phyloP scores from a whole-genome alignment of 2,888 invertebrate genomes.

The Leptopilina drosophilae region DNA sequence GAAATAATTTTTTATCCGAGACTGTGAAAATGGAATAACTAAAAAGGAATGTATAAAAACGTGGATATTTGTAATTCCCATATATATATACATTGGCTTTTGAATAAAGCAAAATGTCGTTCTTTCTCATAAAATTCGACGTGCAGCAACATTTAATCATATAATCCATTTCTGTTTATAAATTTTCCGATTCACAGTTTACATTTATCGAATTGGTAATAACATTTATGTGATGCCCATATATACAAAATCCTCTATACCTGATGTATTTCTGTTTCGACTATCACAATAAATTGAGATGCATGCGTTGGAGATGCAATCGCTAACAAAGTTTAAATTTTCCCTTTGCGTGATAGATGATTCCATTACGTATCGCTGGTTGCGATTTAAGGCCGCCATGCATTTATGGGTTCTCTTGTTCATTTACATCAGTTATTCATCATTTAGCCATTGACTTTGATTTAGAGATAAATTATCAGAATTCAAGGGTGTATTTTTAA shows the following conservation, averaged over 20 bases:
- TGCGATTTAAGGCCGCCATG: constrained; percentile 22
- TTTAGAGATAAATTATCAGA: constrained; percentile 1
- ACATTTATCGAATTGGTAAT: constrained; percentile 34
- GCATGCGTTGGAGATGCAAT: constrained; percentile 37
- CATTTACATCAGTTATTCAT: constrained; percentile 18
- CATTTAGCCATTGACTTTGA: not conserved
- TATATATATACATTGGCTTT: not conserved
- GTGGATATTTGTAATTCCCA: constrained; percentile 12
- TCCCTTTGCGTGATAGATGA: constrained; percentile 32
- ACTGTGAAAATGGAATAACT: not conserved
- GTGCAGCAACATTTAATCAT: constrained; percentile 37
- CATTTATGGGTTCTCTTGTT: constrained; percentile 11
- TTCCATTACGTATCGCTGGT: constrained; percentile 27
- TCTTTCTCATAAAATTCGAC: constrained; percentile 27
- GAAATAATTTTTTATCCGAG: not conserved
- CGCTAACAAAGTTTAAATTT: constrained; percentile 37
- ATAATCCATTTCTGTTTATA: constrained; percentile 33
- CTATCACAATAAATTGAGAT: constrained; percentile 39
- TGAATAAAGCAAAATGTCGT: constrained; percentile 29
- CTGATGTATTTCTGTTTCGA: constrained; percentile 37
- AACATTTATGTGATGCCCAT: constrained; percentile 27
- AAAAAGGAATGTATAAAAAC: not conserved
- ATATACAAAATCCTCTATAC: constrained; percentile 31
- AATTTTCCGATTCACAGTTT: constrained; percentile 24
- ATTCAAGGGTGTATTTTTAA: not conserved